Percentiles rank a stretch among this genome's conserved stretches.
Conservation (phyloP, 2,888 invertebrate species). For the Zygogramma bicolorata region DNA sequence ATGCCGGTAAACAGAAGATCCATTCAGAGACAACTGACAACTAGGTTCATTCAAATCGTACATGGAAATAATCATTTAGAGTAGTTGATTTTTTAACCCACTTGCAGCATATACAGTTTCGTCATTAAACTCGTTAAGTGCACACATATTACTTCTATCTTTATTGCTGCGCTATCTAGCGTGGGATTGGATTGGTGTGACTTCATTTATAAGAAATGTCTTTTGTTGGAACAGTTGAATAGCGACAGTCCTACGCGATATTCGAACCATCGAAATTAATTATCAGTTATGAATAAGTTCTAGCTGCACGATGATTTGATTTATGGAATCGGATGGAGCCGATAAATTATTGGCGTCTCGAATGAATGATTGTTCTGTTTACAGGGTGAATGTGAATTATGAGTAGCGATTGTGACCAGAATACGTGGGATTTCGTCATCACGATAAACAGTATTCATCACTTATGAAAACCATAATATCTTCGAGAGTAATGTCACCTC, state of each 20-base stretch:
- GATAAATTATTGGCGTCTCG: constrained; percentile 4
- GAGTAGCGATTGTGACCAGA: background rate
- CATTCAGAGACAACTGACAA: constrained; percentile 9
- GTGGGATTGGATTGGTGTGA: constrained; percentile 10
- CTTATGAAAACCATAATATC: too few relatives aligned
- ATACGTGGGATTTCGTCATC: too few relatives aligned
- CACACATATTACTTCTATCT: constrained; percentile 13
- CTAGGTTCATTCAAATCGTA: background rate
- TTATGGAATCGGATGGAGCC: constrained; percentile 1
- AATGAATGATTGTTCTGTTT: background rate
- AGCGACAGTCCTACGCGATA: constrained; percentile 18
- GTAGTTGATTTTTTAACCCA: constrained; percentile 15
- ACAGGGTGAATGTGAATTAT: background rate
- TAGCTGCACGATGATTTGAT: constrained; percentile 8
- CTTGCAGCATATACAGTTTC: constrained; percentile 12
- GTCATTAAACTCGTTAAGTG: constrained; percentile 12
- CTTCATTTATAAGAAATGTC: constrained; percentile 4
- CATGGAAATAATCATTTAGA: constrained; percentile 13
- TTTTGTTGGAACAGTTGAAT: constrained; percentile 19
- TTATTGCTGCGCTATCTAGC: constrained; percentile 13
- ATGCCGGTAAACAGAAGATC: constrained; percentile 5
- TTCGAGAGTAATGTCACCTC: too few relatives aligned
- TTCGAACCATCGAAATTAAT: constrained; percentile 21
- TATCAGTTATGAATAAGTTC: constrained; percentile 16
- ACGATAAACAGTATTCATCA: too few relatives aligned